These are phyloP conservation scores for Daphoenositta chrysoptera DNA, from an alignment of 2,113 vertebrate species.

Conservation along the genomic window DNA sequence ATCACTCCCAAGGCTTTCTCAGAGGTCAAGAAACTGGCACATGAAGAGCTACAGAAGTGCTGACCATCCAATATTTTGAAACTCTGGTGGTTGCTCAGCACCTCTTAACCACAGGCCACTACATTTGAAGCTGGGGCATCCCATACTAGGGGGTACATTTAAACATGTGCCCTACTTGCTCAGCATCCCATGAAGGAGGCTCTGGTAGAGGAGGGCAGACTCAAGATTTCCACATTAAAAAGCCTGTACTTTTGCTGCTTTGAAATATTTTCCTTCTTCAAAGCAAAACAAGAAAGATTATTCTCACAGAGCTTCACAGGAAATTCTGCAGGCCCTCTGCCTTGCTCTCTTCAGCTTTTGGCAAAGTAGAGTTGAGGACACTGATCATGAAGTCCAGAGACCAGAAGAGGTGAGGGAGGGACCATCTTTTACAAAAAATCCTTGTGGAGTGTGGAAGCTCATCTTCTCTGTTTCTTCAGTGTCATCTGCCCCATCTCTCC, in stretches of 20 bases:
- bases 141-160: background rate
- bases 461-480: background rate
- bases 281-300: background rate
- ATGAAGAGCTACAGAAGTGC: background rate
- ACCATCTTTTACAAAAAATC: background rate
- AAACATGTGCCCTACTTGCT: background rate
- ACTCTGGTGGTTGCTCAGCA: background rate
- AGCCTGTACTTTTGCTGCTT: background rate
- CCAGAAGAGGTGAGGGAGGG: background rate
- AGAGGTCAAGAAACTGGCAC: background rate
- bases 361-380: background rate
- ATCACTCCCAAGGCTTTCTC: background rate
- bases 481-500: background rate
- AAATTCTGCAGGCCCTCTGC: background rate
- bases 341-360: background rate
- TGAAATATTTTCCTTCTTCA: background rate
- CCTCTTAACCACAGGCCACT: background rate
- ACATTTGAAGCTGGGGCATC: background rate
- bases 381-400: background rate
- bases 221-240: constrained; percentile 1
- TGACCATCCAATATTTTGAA: background rate
- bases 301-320: background rate
- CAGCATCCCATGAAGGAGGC: background rate
- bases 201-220: background rate
- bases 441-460: background rate